Evolutionary conservation across 2,113 vertebrate species (phyloP).

Genomic region (Macaca mulatta): DNA sequence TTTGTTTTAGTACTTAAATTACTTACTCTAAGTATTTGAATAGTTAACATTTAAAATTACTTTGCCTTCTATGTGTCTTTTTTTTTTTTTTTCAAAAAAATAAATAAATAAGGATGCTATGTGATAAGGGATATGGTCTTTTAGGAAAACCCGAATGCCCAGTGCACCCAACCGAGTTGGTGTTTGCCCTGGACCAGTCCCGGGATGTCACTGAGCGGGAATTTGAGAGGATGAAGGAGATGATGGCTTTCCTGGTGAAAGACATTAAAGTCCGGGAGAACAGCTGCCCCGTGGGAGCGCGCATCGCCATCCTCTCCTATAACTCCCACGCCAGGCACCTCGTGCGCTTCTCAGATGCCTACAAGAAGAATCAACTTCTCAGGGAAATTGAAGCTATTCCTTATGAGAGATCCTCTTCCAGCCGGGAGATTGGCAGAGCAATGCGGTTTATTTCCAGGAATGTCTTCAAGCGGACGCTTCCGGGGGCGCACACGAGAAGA

Average conservation of each 20-base stretch:
- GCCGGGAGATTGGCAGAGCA: conserved; percentile 58
- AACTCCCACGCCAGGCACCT: conserved; percentile 44
- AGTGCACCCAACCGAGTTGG: conserved; percentile 72
- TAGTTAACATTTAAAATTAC: background rate
- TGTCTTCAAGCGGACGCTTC: conserved; percentile 79
- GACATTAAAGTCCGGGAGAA: conserved; percentile 58
- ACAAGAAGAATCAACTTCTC: conserved; percentile 59
- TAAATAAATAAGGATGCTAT: background rate
- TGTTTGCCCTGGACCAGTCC: conserved; percentile 76
- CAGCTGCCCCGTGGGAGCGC: conserved; percentile 69
- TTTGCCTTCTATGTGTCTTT: background rate
- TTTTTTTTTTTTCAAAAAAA: too few species aligned
- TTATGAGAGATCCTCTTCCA: background rate
- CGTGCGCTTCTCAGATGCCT: conserved; percentile 75
- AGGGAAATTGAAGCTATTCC: conserved; percentile 52
- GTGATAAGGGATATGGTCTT: background rate
- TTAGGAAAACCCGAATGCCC: conserved; percentile 74
- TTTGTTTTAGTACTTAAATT: background rate
- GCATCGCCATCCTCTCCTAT: conserved; percentile 72
- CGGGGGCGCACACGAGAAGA: conserved; percentile 64
- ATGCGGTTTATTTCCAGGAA: conserved; percentile 80
- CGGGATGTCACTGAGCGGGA: conserved; percentile 47
- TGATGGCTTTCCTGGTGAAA: conserved; percentile 44
- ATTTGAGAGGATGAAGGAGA: conserved; percentile 73
- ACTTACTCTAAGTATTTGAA: background rate